phyloP scores from a whole-genome alignment of 2,888 invertebrate species.

The Isotomurus palustris region DNA sequence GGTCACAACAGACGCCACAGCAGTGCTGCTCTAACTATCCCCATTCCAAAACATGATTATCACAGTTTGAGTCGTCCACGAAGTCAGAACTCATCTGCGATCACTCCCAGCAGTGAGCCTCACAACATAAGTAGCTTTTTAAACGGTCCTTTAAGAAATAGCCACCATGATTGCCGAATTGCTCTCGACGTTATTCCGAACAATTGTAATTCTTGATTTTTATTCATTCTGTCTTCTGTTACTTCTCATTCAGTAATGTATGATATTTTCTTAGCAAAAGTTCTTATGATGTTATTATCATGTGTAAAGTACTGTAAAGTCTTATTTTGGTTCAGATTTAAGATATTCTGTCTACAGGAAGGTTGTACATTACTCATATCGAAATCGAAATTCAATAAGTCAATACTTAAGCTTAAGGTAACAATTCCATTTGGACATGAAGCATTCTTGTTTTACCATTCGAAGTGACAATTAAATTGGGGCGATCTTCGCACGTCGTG shows the following conservation, averaged over 20 bases:
- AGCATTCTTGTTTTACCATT: too few species aligned
- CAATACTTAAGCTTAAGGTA: too few species aligned
- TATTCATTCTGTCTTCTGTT: not conserved
- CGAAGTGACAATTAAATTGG: too few species aligned
- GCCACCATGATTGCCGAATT: constrained; percentile 18
- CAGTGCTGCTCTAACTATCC: constrained; percentile 33
- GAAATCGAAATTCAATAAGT: too few species aligned
- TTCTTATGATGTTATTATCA: not conserved
- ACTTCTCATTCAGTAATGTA: not conserved
- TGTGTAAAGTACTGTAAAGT: too few species aligned
- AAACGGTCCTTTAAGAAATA: constrained; percentile 4
- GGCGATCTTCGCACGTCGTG: too few species aligned
- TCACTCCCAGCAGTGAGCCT: constrained; percentile 3
- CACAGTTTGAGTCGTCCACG: constrained; percentile 5
- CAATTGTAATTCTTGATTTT: constrained; percentile 3
- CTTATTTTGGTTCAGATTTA: too few species aligned
- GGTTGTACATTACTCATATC: too few species aligned
- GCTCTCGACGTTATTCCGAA: constrained; percentile 23
- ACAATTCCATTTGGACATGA: too few species aligned
- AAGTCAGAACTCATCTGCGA: constrained; percentile 7
- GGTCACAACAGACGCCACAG: constrained; percentile 20
- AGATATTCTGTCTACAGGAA: too few species aligned
- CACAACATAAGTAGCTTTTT: not conserved
- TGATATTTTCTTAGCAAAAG: not conserved
- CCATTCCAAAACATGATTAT: constrained; percentile 32